Conservation (phyloP, 2,113 vertebrate species). For the Orycteropus afer region DNA sequence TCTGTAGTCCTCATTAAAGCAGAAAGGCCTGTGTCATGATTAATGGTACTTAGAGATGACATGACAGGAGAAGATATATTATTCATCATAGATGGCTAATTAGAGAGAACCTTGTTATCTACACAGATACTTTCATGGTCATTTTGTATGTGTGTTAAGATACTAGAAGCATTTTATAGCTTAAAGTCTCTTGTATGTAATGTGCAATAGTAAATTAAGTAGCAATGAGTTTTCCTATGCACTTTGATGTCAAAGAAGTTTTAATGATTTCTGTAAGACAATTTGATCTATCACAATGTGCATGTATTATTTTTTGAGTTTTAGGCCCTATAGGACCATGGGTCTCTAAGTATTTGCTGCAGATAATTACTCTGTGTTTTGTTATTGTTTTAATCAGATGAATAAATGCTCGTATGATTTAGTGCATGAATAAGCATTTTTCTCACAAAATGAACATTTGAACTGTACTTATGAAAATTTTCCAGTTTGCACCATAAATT, state of each 20-base stretch:
- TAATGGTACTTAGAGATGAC: conserved; percentile 75
- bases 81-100: conserved; percentile 76
- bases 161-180: conserved; percentile 86
- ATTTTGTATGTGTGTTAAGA: conserved; percentile 83
- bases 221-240: conserved; percentile 84
- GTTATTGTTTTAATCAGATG: conserved; percentile 71
- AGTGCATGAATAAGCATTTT: conserved; percentile 87
- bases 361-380: conserved; percentile 5
- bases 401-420: conserved; percentile 68
- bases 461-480: conserved; percentile 82
- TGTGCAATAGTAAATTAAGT: conserved; percentile 81
- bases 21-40: conserved; percentile 76
- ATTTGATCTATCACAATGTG: conserved; percentile 77
- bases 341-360: conserved; percentile 73
- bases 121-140: conserved; percentile 86
- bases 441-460: conserved; percentile 80
- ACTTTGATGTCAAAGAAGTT: conserved; percentile 84
- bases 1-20: conserved; percentile 67
- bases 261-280: conserved; percentile 84
- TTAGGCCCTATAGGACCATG: conserved; percentile 78
- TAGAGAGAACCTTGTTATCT: conserved; percentile 83
- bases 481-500: conserved; percentile 78
- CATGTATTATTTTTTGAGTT: conserved; percentile 84
- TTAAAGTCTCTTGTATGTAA: conserved; percentile 85
- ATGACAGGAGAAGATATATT: conserved; percentile 49